Evolutionary conservation across 2,888 invertebrate species (phyloP), one percentile per base, ranked within the genome.

Genomic region (Perdita meconis): DNA sequence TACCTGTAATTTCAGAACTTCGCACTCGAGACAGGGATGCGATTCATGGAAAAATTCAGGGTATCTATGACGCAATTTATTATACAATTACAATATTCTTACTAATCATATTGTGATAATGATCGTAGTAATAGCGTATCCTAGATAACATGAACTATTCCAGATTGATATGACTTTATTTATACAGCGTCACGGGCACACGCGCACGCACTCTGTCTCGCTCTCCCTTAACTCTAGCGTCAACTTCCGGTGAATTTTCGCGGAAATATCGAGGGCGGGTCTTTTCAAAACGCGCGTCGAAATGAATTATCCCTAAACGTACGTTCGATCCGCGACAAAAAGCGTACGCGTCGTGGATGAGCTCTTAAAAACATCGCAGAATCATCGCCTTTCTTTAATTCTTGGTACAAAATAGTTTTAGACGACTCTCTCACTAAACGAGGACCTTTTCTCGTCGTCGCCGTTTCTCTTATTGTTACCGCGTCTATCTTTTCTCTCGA

Each of bases 141-240:
- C 74, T 89, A 89, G 86, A 89, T 89, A 90, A 90, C 89, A 90
- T 88, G 90, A 90, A 90, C 87, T 89, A 88, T 86, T 89, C 89
- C 89, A 89, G 90, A 90, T 89, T 92, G 92, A 92, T 92, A 92
- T 92, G 92, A 90, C 87, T 92, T 90, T 89, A 89, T 92, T 91
- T 92, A 90, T 91, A 91, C 91, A 91, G 82, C 84, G 83, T 83
- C 81, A 64, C 38, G 19, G 64, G 61, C 67, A 82, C 65, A 51
- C 66, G 2, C 47, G 13, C 59, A 60, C 44, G 75, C 81, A 81
- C 82, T 74, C 76, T 67, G 16, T 30, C 63, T 50, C 34, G 22
- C 38, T 44, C 42, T 36, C 42, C 77, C 68, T 55, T 40, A n/a
- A 12, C 68, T 42, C 44, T 30, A 65, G 13, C 16, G 50, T 55